A percentile compares a stretch with the other conserved stretches of the same genome.
Evolutionary conservation across 2,113 vertebrate species (phyloP).

Genomic region (Ardeotis arabs): DNA sequence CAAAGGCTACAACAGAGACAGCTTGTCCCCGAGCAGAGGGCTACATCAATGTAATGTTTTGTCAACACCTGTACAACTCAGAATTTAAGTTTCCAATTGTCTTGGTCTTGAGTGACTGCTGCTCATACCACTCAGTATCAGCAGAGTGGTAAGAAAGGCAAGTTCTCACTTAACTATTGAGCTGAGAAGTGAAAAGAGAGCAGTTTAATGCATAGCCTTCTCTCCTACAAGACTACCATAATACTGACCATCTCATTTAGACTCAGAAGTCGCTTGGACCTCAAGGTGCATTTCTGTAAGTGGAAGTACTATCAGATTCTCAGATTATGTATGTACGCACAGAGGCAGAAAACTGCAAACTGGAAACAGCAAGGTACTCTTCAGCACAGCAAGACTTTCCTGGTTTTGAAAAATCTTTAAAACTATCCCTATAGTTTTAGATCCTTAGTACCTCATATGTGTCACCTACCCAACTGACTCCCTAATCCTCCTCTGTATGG

Average conservation of each 20-base stretch:
- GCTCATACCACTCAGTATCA: not conserved
- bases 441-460: too few relatives aligned
- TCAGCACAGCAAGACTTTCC: not conserved
- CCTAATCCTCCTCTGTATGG: rapidly evolving
- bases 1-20: not conserved
- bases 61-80: not conserved
- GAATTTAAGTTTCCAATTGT: not conserved
- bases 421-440: not conserved
- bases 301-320: not conserved
- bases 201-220: not conserved
- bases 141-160: not conserved
- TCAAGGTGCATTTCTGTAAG: not conserved
- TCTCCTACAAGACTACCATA: not conserved
- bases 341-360: not conserved
- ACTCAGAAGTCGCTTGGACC: not conserved
- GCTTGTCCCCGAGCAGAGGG: not conserved
- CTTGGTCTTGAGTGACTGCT: not conserved
- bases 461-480: not conserved
- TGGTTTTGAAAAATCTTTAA: not conserved
- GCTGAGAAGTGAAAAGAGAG: not conserved
- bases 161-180: not conserved
- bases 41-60: not conserved
- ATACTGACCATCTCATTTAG: not conserved
- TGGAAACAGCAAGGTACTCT: not conserved
- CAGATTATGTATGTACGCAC: rapidly evolving